Percentiles rank a stretch among this genome's conserved stretches.
Conservation (phyloP, 2,113 vertebrate genomes). For the Epinephelus fuscoguttatus region DNA sequence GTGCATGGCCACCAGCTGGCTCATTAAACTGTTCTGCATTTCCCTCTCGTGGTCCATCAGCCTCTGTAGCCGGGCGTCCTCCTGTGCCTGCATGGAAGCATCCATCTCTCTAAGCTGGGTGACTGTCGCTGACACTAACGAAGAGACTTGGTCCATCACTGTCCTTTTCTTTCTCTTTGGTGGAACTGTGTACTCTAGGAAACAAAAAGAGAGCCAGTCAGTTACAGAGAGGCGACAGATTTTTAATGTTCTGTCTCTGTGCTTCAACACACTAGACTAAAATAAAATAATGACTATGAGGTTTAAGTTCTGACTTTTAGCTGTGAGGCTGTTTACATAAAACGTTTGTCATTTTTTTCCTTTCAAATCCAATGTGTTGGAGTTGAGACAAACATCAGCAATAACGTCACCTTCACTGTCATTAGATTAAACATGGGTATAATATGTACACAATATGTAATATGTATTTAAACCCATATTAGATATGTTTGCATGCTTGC, state of each 20-base stretch:
- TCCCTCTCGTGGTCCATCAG: conserved; percentile 68
- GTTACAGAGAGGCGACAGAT: not conserved
- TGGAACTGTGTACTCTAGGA: conserved; percentile 20
- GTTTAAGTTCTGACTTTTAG: not conserved
- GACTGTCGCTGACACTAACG: conserved; percentile 34
- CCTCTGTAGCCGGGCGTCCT: conserved; percentile 54
- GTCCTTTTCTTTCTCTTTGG: conserved; percentile 39
- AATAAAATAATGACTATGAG: not conserved
- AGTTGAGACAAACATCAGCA: not conserved
- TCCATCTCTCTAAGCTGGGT: conserved; percentile 63
- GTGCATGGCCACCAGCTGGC: conserved; percentile 49
- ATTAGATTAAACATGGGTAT: not conserved
- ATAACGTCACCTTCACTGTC: not conserved
- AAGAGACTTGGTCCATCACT: conserved; percentile 52
- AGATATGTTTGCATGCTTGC: too few species aligned
- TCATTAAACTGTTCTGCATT: conserved; percentile 64
- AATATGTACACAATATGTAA: not conserved
- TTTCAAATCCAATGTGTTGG: not conserved
- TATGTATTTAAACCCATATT: not conserved
- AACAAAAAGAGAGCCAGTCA: not conserved
- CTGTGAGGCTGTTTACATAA: too few species aligned
- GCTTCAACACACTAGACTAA: not conserved
- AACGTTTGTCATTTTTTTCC: not conserved
- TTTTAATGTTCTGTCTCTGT: not conserved
- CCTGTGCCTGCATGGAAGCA: conserved; percentile 63